Evolutionary conservation across 2,113 vertebrate genomes (phyloP).

Genomic region (Tinamus guttatus): DNA sequence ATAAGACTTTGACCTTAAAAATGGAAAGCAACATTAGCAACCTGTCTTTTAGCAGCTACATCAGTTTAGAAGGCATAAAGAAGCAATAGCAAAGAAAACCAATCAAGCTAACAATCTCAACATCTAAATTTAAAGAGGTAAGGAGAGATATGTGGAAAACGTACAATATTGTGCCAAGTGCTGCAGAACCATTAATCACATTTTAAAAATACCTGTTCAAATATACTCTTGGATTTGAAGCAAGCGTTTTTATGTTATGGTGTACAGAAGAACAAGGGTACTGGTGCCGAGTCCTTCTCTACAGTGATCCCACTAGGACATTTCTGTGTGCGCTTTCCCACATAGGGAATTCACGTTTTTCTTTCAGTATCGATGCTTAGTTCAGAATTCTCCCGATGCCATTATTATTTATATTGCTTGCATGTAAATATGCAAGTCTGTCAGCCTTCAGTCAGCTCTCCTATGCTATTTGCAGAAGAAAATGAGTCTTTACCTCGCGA

Average conservation of each 20-base stretch:
- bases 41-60: background rate
- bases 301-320: background rate
- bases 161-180: background rate
- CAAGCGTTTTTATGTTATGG: background rate
- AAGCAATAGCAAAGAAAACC: background rate
- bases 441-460: background rate
- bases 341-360: background rate
- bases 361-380: background rate
- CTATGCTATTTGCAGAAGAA: background rate
- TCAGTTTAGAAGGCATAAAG: background rate
- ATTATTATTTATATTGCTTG: background rate
- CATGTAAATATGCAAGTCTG: background rate
- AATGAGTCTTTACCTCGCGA: background rate
- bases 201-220: background rate
- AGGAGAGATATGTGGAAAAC: background rate
- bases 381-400: background rate
- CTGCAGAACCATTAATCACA: background rate
- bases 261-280: accelerated
- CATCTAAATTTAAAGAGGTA: background rate
- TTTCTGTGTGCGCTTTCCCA: accelerated
- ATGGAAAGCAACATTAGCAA: background rate
- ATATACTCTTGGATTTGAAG: background rate
- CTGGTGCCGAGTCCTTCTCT: background rate
- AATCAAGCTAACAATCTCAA: background rate
- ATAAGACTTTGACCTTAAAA: background rate